Evolutionary conservation across 2,888 invertebrate genomes (phyloP), one percentile per base, ranked within the genome.

Genomic region (Andrena fulva): DNA sequence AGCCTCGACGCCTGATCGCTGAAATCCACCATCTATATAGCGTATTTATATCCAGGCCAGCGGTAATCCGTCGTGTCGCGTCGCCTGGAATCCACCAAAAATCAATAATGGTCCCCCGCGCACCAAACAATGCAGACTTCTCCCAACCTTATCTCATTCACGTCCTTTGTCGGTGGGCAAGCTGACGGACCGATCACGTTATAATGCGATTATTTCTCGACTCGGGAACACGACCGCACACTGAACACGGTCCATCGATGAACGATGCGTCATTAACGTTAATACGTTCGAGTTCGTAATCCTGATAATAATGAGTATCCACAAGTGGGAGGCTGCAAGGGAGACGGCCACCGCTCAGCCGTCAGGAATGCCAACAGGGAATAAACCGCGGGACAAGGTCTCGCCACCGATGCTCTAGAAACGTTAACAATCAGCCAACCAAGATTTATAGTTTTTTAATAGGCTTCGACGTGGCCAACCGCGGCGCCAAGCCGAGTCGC

Each of bases 131-230:
- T 73, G 73, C 70, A 64, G 52, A 48, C 69, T 62, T 71, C 71
- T 33, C 70, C 77, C 48, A 54, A 50, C 62, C 86, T 89, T 89
- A 89, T 89, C 88, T 82, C 80, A 79, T 82, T 85, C 85, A 74
- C 81, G 84, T 82, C 72, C 84, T 85, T 84, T 73, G 83, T 77
- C 78, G 76, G 74, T 60, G 71, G 59, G 50, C 84, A 27, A 20
- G 60, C 33, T 35, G 62, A 67, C 56, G 63, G 50, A 35, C 48
- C 72, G 64, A 52, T 67, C 70, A 73, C 77, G 71, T 72, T 77
- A 80, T 80, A 68, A 79, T 76, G 79, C 76, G 82, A 87, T 82
- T 85, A 86, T 80, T 86, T 82, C 86, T 74, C 75, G 80, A 29
- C 48, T 66, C 76, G 69, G 71, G 59, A 67, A 60, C 70, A 64